Evolutionary conservation across 2,888 invertebrate genomes (phyloP).

Genomic region (Archips xylosteana): DNA sequence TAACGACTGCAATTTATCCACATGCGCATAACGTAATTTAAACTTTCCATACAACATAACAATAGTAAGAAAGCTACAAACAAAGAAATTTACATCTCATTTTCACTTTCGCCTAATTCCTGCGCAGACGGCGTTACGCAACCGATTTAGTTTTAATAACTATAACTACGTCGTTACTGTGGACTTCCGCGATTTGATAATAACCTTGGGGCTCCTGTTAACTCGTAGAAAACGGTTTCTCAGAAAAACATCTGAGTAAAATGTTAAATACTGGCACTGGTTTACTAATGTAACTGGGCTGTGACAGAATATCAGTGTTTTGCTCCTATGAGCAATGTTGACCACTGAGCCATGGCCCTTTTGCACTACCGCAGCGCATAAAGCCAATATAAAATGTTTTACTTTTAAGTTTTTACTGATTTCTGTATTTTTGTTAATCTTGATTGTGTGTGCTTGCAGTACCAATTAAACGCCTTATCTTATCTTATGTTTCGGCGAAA

Average conservation of each 20-base stretch:
- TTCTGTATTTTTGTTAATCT: too few species aligned
- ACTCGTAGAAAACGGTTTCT: not conserved
- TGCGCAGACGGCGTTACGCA: slow-evolving; percentile 28
- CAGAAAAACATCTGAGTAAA: not conserved
- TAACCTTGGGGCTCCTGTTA: not conserved
- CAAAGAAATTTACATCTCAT: slow-evolving; percentile 43
- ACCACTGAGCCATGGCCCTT: too few species aligned
- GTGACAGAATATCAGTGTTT: too few species aligned
- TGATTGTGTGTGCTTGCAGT: too few species aligned
- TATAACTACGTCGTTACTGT: slow-evolving; percentile 9
- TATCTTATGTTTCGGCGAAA: too few species aligned
- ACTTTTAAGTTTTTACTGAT: too few species aligned
- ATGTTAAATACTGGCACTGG: too few species aligned
- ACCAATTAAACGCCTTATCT: too few species aligned
- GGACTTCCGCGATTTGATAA: slow-evolving; percentile 6
- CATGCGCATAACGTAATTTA: slow-evolving; percentile 34
- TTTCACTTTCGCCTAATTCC: slow-evolving; percentile 47
- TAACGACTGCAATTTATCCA: slow-evolving; percentile 10
- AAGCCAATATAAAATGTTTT: too few species aligned
- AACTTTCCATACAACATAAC: slow-evolving; percentile 36
- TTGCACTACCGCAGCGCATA: too few species aligned
- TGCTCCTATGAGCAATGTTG: too few species aligned
- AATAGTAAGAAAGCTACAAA: slow-evolving; percentile 42
- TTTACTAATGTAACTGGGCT: too few species aligned
- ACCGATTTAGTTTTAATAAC: slow-evolving; percentile 39